Evolutionary conservation across 1,140 invertebrate species (phyloP).

Genomic region (Cardiocondyla obscurior): DNA sequence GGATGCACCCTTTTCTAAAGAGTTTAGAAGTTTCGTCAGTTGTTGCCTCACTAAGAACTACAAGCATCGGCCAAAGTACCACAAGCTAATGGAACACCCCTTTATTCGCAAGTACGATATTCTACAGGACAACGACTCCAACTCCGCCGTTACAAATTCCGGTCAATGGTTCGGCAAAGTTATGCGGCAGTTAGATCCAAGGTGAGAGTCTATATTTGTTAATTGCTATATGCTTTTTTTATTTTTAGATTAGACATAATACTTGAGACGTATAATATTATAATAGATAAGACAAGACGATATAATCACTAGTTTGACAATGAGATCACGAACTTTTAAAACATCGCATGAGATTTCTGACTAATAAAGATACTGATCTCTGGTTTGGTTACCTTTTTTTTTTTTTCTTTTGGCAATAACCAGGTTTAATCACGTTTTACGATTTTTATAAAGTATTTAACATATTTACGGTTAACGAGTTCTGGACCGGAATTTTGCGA

Average conservation of each 20-base stretch:
- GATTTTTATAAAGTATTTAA: conserved; percentile 58
- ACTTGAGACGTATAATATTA: conserved; percentile 15
- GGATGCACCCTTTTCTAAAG: conserved; percentile 87
- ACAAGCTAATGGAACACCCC: conserved; percentile 93
- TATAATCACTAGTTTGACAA: conserved; percentile 36
- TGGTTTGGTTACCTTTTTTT: conserved; percentile 76
- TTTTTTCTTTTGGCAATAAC: conserved; percentile 72
- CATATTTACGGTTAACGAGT: conserved; percentile 47
- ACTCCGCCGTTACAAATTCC: conserved; percentile 74
- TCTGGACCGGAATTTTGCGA: conserved; percentile 48
- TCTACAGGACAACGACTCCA: conserved; percentile 68
- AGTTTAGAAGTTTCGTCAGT: conserved; percentile 82
- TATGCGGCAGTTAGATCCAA: conserved; percentile 81
- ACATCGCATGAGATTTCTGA: conserved; percentile 80
- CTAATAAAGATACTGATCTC: conserved; percentile 82
- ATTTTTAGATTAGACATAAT: conserved; percentile 28
- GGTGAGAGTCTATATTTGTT: conserved; percentile 66
- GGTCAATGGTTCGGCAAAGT: conserved; percentile 81
- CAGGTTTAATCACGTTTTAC: conserved; percentile 59
- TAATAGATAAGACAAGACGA: not conserved
- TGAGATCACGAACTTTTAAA: conserved; percentile 68
- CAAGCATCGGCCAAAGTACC: conserved; percentile 96
- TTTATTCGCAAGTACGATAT: conserved; percentile 93
- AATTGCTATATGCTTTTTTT: not conserved
- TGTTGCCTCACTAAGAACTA: conserved; percentile 97